phyloP scores from a whole-genome alignment of 1,140 invertebrate genomes.

The Pseudoatta argentina region DNA sequence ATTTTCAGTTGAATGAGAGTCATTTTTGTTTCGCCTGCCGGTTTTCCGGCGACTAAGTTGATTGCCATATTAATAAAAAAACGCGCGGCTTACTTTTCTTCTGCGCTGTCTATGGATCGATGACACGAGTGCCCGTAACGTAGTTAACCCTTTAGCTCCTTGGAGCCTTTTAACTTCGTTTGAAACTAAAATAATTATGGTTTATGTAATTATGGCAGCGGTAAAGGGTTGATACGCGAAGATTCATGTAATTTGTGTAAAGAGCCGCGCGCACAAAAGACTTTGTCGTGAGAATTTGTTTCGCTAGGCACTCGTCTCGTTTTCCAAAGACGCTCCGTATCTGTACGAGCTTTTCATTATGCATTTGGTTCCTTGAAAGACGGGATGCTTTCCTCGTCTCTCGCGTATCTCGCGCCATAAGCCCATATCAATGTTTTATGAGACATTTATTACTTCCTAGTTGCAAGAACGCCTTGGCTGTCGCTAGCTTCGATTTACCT shows the following conservation, averaged over 20 bases:
- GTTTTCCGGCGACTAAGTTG: neutral
- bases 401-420: neutral
- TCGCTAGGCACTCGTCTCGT: constrained; percentile 49
- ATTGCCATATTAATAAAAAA: constrained; percentile 8
- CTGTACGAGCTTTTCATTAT: constrained; percentile 61
- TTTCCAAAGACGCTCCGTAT: constrained; percentile 36
- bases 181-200: constrained; percentile 41
- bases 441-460: constrained; percentile 45
- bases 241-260: constrained; percentile 37
- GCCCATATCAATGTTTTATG: constrained; percentile 42
- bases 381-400: constrained; percentile 38
- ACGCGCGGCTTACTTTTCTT: constrained; percentile 23
- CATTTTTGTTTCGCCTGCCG: constrained; percentile 48
- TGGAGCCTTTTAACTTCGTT: constrained; percentile 29
- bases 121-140: constrained; percentile 54
- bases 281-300: constrained; percentile 47
- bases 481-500: constrained; percentile 16
- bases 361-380: constrained; percentile 64
- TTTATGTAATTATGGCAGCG: constrained; percentile 13
- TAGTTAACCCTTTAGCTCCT: constrained; percentile 34
- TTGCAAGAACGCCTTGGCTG: neutral
- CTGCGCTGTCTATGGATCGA: constrained; percentile 36
- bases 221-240: constrained; percentile 29
- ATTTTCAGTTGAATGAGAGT: constrained; percentile 57
- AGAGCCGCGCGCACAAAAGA: constrained; percentile 25